phyloP scores from a whole-genome alignment of 1,140 invertebrate genomes.

The Drosophila sulfurigaster region DNA sequence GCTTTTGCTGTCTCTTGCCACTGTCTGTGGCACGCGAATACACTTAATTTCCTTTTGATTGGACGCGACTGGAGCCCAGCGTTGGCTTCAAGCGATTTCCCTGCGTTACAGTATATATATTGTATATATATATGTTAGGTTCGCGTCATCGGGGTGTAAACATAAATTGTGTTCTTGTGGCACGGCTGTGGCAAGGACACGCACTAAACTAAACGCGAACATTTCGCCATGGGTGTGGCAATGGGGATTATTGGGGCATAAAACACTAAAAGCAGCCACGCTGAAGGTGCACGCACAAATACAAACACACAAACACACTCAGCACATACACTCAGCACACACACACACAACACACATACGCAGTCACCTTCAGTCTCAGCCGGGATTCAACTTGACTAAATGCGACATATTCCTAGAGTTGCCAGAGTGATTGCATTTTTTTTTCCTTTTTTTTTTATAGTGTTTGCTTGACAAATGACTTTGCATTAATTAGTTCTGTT shows the following conservation, averaged over 20 bases:
- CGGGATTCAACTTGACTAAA: not conserved
- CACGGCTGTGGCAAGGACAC: conserved; percentile 58
- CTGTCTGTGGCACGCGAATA: conserved; percentile 66
- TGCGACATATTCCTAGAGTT: not conserved
- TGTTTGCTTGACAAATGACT: not conserved
- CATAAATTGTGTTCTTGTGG: conserved; percentile 64
- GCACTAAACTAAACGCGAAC: conserved; percentile 30
- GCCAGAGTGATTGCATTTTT: not conserved
- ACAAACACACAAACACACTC: not conserved
- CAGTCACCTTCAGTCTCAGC: not conserved
- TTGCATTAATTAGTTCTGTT: too few relatives aligned
- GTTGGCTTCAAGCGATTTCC: conserved; percentile 53
- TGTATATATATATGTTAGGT: conserved; percentile 30
- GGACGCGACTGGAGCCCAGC: conserved; percentile 46
- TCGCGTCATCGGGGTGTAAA: conserved; percentile 53
- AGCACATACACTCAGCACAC: not conserved
- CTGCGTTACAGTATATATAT: conserved; percentile 50
- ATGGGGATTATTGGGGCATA: conserved; percentile 1
- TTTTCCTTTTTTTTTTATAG: not conserved
- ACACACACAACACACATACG: not conserved
- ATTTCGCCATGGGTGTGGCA: not conserved
- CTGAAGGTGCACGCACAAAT: conserved; percentile 31
- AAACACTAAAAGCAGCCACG: conserved; percentile 3
- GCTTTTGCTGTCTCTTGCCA: not conserved
- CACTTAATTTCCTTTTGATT: conserved; percentile 78